Percentiles rank a stretch among this genome's conserved stretches.
Evolutionary conservation across 1,140 invertebrate genomes (phyloP).

Genomic region (Drosophila triauraria): DNA sequence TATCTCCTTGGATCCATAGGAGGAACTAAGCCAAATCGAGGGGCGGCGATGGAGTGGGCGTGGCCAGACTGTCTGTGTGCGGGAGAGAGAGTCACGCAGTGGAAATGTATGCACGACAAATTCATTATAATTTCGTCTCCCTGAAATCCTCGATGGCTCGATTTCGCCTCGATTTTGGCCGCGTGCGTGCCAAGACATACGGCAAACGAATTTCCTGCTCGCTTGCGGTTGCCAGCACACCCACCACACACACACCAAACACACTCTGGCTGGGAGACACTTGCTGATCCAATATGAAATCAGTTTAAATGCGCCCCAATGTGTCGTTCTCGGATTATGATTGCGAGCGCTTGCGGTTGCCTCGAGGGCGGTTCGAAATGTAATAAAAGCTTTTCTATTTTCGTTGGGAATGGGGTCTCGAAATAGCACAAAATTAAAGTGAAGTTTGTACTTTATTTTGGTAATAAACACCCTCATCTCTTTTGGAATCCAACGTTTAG

Average conservation of each 20-base stretch:
- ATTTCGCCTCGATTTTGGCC: constrained; percentile 50
- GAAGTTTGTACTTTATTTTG: background rate
- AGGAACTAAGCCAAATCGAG: constrained; percentile 68
- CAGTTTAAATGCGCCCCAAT: constrained; percentile 81
- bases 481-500: too few relatives aligned
- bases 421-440: background rate
- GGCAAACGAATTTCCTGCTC: constrained; percentile 56
- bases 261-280: constrained; percentile 2
- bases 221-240: constrained; percentile 12
- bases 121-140: constrained; percentile 74
- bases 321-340: constrained; percentile 78
- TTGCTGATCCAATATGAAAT: constrained; percentile 71
- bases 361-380: constrained; percentile 33
- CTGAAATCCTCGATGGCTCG: constrained; percentile 43
- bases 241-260: background rate
- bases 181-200: constrained; percentile 76
- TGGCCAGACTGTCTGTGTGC: constrained; percentile 14
- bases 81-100: constrained; percentile 38
- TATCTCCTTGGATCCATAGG: constrained; percentile 64
- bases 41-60: constrained; percentile 35
- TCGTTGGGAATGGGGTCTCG: background rate
- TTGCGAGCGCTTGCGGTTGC: constrained; percentile 47
- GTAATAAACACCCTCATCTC: too few relatives aligned
- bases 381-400: constrained; percentile 25
- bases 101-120: constrained; percentile 69